Evolutionary conservation across 2,888 invertebrate genomes (phyloP), one percentile per base, ranked within the genome.

Genomic region (Tetanocera ferruginea): DNA sequence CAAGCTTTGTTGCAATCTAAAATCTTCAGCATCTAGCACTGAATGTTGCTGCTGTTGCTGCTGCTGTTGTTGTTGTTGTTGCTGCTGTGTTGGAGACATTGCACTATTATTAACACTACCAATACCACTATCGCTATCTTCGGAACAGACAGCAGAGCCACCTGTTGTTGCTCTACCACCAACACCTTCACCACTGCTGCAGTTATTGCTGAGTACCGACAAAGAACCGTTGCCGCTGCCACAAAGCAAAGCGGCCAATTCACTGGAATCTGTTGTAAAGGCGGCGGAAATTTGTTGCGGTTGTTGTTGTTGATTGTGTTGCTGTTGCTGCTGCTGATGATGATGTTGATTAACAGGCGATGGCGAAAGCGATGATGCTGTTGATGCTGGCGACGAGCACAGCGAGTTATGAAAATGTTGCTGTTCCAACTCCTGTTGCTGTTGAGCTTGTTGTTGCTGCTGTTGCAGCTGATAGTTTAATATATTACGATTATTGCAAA

Each of bases 351-450:
- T 85, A 80, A 88, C 83, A 64, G 88, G 88, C 80, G 88, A 88
- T 17, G 89, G 88, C 19, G 89, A 88, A 75, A 88, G 82, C 74
- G 89, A 88, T 17, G 89, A 88, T 37, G 84, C 87, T 70, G 88
- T 87, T 76, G 88, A 88, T 76, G 89, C 88, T 43, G 89, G 88
- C 76, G 88, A 88, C 51, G 88, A 87, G 80, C 88, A 88, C 70
- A 87, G 79, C 55, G 87, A 88, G 78, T 84, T 87, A 76, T 85
- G 83, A 84, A 86, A 87, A 76, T 87, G 85, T 82, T 87, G 86
- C 70, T 85, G 84, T 19, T 79, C 80, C 17, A 81, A 80, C 11
- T 82, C 81, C 5, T 82, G 79, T 60, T 78, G 60, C 3, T 84
- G 83, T 17, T 85, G 83, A 37, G 83, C 79, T 17, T 84, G 84